Percentiles rank a stretch among this genome's conserved stretches.
These are phyloP conservation scores for Strongylocentrotus purpuratus DNA, from an alignment of 35 echinoderm and acorn worm genomes.

Conservation along the genomic window DNA sequence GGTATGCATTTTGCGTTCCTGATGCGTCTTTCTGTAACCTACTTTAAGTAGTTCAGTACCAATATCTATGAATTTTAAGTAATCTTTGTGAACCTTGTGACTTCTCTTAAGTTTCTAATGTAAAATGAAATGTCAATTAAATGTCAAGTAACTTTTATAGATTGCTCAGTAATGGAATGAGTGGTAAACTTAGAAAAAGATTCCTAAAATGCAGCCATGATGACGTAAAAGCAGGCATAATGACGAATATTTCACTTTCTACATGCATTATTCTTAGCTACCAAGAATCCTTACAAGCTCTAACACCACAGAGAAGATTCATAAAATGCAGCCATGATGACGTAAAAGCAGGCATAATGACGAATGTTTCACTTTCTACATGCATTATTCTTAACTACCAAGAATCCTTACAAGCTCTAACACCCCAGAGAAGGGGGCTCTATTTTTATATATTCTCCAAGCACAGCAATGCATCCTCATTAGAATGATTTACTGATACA, in stretches of 20 bases:
- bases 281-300: not conserved
- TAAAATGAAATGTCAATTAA: too few relatives aligned
- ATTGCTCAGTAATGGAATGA: too few relatives aligned
- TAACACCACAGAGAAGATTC: not conserved
- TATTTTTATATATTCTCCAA: not conserved
- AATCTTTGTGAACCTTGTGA: too few relatives aligned
- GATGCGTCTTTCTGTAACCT: too few relatives aligned
- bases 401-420: not conserved
- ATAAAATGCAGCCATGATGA: not conserved
- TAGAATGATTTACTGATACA: not conserved
- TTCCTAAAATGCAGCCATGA: not conserved
- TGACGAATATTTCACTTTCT: not conserved
- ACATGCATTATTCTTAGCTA: not conserved
- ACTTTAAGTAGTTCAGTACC: too few relatives aligned
- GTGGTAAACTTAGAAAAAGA: too few relatives aligned
- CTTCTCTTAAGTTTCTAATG: too few relatives aligned
- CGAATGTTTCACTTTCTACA: not conserved
- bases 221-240: not conserved
- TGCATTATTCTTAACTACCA: not conserved
- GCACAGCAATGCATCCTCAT: not conserved
- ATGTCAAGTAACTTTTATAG: too few relatives aligned
- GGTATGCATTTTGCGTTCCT: too few relatives aligned
- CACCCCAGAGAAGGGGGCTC: not conserved
- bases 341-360: not conserved
- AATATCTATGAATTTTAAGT: too few relatives aligned